Evolutionary conservation across 2,113 vertebrate species (phyloP).

Genomic region (Lipotes vexillifer): DNA sequence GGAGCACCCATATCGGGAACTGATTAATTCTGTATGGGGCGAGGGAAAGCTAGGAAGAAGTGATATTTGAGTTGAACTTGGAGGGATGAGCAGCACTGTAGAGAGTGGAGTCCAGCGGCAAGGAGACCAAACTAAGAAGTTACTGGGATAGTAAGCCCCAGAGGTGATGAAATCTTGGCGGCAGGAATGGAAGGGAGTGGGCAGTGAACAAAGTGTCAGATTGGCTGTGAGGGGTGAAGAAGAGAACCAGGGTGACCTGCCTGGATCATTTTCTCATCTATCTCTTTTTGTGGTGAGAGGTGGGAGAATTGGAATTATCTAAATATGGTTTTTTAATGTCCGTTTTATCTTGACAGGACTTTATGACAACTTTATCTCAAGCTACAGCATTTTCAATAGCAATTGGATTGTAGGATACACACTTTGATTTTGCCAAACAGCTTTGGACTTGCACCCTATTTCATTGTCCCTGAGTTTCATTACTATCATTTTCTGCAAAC

Average conservation of each 20-base stretch:
- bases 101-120: background rate
- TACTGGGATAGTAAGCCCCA: background rate
- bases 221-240: background rate
- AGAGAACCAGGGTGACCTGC: background rate
- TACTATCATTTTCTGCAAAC: constrained; percentile 54
- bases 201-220: background rate
- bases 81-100: background rate
- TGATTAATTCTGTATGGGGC: background rate
- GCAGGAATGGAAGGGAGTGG: background rate
- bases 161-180: background rate
- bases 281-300: background rate
- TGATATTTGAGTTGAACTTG: background rate
- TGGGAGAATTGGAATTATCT: constrained; percentile 1
- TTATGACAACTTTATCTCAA: constrained; percentile 61
- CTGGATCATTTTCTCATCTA: background rate
- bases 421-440: constrained; percentile 59
- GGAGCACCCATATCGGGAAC: background rate
- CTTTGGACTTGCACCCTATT: constrained; percentile 49
- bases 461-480: constrained; percentile 58
- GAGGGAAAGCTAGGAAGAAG: background rate
- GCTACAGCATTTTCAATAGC: constrained; percentile 41
- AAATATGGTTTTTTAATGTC: constrained; percentile 43
- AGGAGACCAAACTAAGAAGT: background rate
- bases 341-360: constrained; percentile 40
- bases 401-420: constrained; percentile 43